Evolutionary conservation across 2,797 vertebrate species (phyloP), one percentile per base, ranked within the genome.

Genomic region (Sebastolobus altivelis): DNA sequence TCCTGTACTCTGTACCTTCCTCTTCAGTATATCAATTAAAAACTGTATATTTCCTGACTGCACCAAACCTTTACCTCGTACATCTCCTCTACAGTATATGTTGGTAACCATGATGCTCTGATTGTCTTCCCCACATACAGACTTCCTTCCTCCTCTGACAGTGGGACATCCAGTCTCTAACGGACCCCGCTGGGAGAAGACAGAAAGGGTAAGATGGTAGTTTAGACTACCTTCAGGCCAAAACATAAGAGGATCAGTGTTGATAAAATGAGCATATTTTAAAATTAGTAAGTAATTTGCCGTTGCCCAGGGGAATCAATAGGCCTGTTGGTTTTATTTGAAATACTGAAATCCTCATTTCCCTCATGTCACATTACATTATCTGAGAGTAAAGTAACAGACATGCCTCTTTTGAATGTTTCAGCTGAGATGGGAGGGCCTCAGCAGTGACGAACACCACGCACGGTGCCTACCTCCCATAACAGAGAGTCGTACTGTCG

Each of bases 141-240:
- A 77, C 18, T 55, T 69, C 82, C 90, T 96, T 46, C 96, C 94
- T 74, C 93, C 93, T 71, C 52, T 95, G 52, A 72, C 86, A 29
- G 79, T 86, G 55, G 84, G 68, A 83, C 72, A 73, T 11, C 66
- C 55, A 55, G 82, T 72, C 18, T 73, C 82, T 70, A 52, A 80
- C 79, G 63, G 70, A 40, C 27, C 78, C 29, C 11, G 72, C 58
- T 91, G 20, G 59, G 83, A 93, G 33, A 43, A 80, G 65, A 82
- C 70, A 91, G 4, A 80, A 40, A 31, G 87, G 89, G 92, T 94
- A 90, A 92, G 94, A 93, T 40, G 71, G 27, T 11, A 70, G 62
- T 43, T 25, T 33, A 12, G 22, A 14, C 22, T 43, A 18, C 22
- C 13, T 11, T 58, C 12, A 22, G 8, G 0, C 8, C 46, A 52